Conservation (phyloP, 1,140 invertebrate species). For the Adoxophyes honmai region DNA sequence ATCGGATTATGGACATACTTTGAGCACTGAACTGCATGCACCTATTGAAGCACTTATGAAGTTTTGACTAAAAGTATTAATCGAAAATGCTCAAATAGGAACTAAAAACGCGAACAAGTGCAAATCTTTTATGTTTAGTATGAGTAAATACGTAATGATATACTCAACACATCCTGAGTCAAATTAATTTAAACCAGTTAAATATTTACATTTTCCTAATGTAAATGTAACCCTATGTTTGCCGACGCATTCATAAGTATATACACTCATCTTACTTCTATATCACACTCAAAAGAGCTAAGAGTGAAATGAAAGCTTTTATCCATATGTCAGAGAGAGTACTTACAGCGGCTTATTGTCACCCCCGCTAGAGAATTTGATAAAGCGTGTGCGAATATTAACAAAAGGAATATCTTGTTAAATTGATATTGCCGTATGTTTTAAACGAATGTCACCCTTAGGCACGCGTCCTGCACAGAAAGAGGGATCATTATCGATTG, state of each 20-base stretch:
- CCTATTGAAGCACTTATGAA: too few species aligned
- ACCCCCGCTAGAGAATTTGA: conserved; percentile 76
- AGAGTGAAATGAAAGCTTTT: conserved; percentile 76
- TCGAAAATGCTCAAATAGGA: too few species aligned
- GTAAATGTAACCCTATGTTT: conserved; percentile 15
- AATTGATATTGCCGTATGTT: conserved; percentile 65
- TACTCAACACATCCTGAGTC: too few species aligned
- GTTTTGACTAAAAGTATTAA: too few species aligned
- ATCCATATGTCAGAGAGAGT: conserved; percentile 76
- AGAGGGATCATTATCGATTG: conserved; percentile 40
- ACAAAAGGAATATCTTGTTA: conserved; percentile 78
- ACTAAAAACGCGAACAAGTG: too few species aligned
- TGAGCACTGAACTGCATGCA: neutral
- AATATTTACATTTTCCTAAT: conserved; percentile 12
- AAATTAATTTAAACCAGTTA: conserved; percentile 3
- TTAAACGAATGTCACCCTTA: conserved; percentile 47
- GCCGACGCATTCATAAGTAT: conserved; percentile 17
- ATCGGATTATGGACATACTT: conserved; percentile 21
- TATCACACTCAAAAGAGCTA: conserved; percentile 70
- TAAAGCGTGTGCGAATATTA: conserved; percentile 77
- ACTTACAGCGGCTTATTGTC: conserved; percentile 77
- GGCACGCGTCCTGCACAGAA: conserved; percentile 15
- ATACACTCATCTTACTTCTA: conserved; percentile 41
- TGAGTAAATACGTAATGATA: too few species aligned
- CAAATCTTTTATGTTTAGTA: too few species aligned